Conservation (phyloP, 1,140 invertebrate genomes). For the Sycobia sp. region DNA sequence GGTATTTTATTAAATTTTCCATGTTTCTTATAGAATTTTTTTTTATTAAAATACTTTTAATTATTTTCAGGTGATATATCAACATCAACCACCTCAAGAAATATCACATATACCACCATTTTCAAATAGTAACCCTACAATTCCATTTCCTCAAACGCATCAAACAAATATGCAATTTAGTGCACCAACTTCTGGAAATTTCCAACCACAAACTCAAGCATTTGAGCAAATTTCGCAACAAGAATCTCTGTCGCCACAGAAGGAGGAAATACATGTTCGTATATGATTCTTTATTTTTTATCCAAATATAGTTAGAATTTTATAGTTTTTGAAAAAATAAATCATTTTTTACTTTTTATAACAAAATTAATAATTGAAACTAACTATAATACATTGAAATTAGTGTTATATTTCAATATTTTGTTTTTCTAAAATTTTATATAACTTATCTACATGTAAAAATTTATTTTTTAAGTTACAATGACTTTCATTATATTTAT, state of each 20-base stretch:
- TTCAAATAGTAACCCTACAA: conserved; percentile 57
- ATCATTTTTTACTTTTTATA: too few species aligned
- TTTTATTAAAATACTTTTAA: too few species aligned
- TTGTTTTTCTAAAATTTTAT: neutral
- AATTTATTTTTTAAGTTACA: too few species aligned
- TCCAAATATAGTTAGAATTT: neutral
- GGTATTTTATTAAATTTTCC: conserved; percentile 31
- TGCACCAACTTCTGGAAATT: conserved; percentile 48
- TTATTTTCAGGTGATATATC: conserved; percentile 50
- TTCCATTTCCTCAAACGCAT: conserved; percentile 59
- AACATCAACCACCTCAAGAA: conserved; percentile 53
- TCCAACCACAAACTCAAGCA: conserved; percentile 38
- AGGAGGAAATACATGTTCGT: conserved; percentile 24
- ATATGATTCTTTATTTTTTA: conserved; percentile 6
- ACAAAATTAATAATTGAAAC: too few species aligned
- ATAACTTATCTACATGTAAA: too few species aligned
- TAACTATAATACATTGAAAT: too few species aligned
- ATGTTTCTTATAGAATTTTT: neutral
- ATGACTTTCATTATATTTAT: too few species aligned
- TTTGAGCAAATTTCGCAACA: conserved; percentile 36
- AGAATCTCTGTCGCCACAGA: conserved; percentile 3
- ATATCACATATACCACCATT: conserved; percentile 58
- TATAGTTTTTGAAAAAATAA: neutral
- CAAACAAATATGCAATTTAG: conserved; percentile 53
- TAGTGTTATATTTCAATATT: neutral